These are phyloP conservation scores for Stenodema calcarata DNA, from an alignment of 2,888 invertebrate genomes.

Conservation along the genomic window DNA sequence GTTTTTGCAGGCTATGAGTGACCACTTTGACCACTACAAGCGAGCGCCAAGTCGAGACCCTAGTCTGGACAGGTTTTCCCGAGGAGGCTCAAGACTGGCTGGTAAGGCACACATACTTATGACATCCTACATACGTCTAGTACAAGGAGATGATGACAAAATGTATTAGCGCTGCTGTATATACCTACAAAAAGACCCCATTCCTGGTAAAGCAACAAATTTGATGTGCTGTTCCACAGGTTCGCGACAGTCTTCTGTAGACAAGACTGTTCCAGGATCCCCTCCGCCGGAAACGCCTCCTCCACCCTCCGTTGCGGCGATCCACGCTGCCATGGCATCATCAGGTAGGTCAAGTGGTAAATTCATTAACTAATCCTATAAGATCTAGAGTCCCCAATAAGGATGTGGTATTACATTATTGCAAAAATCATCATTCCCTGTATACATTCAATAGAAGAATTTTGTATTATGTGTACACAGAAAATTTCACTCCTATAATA, in stretches of 20 bases:
- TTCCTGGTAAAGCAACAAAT: background rate
- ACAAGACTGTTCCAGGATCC: conserved; percentile 63
- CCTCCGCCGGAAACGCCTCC: conserved; percentile 59
- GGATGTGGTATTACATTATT: too few species aligned
- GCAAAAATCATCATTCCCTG: too few species aligned
- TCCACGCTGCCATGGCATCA: conserved; percentile 44
- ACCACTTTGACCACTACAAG: conserved; percentile 94
- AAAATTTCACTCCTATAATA: too few species aligned
- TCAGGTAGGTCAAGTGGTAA: background rate
- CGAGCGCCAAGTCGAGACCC: conserved; percentile 87
- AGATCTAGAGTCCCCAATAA: too few species aligned
- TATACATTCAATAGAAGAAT: too few species aligned
- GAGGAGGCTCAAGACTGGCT: conserved; percentile 45
- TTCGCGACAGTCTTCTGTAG: conserved; percentile 81
- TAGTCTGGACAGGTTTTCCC: conserved; percentile 77
- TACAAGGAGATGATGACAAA: too few species aligned
- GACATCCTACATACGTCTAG: background rate
- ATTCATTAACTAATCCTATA: too few species aligned
- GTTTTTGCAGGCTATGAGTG: conserved; percentile 74
- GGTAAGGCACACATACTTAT: conserved; percentile 58
- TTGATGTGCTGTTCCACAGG: conserved; percentile 55
- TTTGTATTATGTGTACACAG: too few species aligned
- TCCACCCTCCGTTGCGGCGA: conserved; percentile 63
- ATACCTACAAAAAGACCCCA: background rate
- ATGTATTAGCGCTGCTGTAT: too few species aligned